Evolutionary conservation across 1,140 invertebrate genomes (phyloP).

Genomic region (Sitodiplosis mosellana): DNA sequence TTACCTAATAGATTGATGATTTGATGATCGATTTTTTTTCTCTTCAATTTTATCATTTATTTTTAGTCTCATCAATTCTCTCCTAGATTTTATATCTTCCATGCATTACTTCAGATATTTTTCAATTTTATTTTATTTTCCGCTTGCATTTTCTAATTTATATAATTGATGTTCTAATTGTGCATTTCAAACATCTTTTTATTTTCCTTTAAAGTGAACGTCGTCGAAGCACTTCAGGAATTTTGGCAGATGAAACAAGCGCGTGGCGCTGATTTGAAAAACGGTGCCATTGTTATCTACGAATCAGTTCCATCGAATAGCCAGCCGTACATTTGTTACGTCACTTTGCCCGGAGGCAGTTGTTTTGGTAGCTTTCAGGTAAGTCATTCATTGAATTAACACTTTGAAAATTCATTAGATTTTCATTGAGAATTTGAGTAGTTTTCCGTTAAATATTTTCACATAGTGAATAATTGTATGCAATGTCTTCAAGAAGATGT

Average conservation of each 20-base stretch:
- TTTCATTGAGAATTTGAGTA: no score
- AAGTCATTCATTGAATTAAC: constrained; percentile 4
- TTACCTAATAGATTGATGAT: no score
- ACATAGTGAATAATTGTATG: no score
- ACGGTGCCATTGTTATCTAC: constrained; percentile 83
- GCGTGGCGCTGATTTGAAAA: constrained; percentile 66
- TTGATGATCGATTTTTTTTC: not conserved
- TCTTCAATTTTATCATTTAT: not conserved
- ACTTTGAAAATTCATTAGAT: not conserved
- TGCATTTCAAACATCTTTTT: not conserved
- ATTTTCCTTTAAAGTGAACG: constrained; percentile 53
- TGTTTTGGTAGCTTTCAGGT: constrained; percentile 92
- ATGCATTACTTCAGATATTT: not conserved
- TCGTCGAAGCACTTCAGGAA: constrained; percentile 86
- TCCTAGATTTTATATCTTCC: not conserved
- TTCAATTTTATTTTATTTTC: not conserved
- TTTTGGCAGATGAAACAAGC: constrained; percentile 95
- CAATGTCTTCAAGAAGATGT: no score
- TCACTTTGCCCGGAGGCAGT: constrained; percentile 83
- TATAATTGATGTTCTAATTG: not conserved
- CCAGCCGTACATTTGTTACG: constrained; percentile 87
- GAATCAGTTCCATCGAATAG: constrained; percentile 79
- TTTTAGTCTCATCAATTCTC: not conserved
- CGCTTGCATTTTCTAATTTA: not conserved
- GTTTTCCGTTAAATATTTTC: no score